Conservation (phyloP, 2,797 vertebrate genomes). For the Pelodytes ibericus region DNA sequence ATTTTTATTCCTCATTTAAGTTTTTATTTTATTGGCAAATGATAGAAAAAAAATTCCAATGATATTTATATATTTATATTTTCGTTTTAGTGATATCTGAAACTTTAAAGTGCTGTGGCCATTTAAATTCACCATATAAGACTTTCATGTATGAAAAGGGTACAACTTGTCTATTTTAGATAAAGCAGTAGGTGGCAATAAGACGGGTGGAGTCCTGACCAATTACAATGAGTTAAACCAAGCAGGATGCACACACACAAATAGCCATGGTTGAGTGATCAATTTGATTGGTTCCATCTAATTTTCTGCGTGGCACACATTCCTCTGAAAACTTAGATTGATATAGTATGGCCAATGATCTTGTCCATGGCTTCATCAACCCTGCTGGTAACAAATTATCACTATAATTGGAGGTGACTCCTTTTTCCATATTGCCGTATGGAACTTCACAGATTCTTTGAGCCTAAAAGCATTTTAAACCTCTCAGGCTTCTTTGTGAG, state of each 20-base stretch:
- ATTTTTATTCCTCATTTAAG: background rate
- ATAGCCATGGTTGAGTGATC: background rate
- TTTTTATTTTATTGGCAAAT: slow-evolving; percentile 51
- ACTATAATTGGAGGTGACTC: background rate
- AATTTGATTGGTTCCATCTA: slow-evolving; percentile 4
- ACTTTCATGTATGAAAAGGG: slow-evolving; percentile 34
- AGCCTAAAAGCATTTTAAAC: background rate
- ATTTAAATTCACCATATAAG: slow-evolving; percentile 24
- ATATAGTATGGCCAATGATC: slow-evolving; percentile 12
- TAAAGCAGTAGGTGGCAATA: slow-evolving; percentile 23
- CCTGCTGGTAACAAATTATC: background rate
- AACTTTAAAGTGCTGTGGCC: slow-evolving; percentile 49
- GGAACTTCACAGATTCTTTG: background rate
- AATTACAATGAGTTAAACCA: slow-evolving; percentile 14
- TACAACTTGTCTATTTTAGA: slow-evolving; percentile 21
- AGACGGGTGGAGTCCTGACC: slow-evolving; percentile 6
- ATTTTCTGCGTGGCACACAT: background rate
- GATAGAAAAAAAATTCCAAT: slow-evolving; percentile 52
- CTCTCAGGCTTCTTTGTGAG: background rate
- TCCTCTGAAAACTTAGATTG: background rate
- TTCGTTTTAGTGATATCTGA: slow-evolving; percentile 14
- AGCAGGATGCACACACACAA: slow-evolving; percentile 3
- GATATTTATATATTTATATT: slow-evolving; percentile 36
- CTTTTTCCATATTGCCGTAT: background rate
- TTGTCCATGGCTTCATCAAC: slow-evolving; percentile 40